phyloP scores from a whole-genome alignment of 2,888 invertebrate species.

The Agrotis exclamationis region DNA sequence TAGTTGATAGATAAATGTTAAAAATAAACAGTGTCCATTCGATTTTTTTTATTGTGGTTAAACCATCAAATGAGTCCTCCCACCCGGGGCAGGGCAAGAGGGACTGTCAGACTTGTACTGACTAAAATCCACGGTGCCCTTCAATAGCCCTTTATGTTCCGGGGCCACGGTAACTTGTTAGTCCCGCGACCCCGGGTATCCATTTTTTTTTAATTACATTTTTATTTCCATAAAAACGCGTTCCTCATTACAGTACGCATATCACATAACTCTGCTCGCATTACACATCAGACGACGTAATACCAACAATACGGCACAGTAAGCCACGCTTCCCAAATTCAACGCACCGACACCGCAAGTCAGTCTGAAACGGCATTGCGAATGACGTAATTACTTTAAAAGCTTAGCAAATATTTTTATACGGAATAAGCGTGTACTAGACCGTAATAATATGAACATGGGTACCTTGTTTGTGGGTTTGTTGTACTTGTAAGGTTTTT shows the following conservation, averaged over 20 bases:
- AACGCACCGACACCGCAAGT: slow-evolving; percentile 58
- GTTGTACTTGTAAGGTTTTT: slow-evolving; percentile 24
- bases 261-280: slow-evolving; percentile 1
- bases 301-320: slow-evolving; percentile 13
- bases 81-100: too few species aligned
- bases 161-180: too few species aligned
- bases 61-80: too few species aligned
- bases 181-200: too few species aligned
- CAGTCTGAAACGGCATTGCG: slow-evolving; percentile 66
- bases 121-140: too few species aligned
- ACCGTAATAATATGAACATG: slow-evolving; percentile 75
- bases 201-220: too few species aligned
- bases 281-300: slow-evolving; percentile 19
- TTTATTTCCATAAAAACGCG: not conserved
- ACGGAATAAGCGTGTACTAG: slow-evolving; percentile 78
- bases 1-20: too few species aligned
- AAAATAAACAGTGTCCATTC: too few species aligned
- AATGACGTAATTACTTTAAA: slow-evolving; percentile 88
- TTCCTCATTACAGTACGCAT: too few species aligned
- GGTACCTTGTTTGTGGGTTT: slow-evolving; percentile 48
- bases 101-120: too few species aligned
- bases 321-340: slow-evolving; percentile 35
- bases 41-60: too few species aligned
- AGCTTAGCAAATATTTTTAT: slow-evolving; percentile 88
- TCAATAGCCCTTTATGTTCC: too few species aligned